These are phyloP conservation scores for Clunio marinus DNA, from an alignment of 2,888 invertebrate species.

Conservation along the genomic window DNA sequence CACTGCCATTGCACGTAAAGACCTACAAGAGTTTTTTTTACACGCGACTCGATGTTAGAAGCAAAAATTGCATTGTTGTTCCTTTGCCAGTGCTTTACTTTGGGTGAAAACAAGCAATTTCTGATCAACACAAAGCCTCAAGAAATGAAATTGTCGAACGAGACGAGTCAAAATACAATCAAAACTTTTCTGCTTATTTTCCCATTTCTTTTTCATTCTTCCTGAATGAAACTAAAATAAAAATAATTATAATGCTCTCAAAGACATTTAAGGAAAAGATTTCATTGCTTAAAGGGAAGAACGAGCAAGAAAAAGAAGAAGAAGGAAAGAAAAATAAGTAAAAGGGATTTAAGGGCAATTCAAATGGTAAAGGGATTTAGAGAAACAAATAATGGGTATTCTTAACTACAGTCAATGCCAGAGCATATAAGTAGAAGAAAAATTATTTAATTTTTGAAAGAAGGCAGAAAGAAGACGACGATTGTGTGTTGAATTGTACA, in stretches of 20 bases:
- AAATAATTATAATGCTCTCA: conserved; percentile 7
- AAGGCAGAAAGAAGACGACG: neutral
- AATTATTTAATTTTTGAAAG: conserved; percentile 1
- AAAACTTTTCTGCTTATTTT: neutral
- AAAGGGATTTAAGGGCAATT: conserved; percentile 10
- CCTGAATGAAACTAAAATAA: neutral
- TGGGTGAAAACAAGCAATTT: conserved; percentile 4
- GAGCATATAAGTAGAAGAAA: neutral
- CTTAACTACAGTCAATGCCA: conserved; percentile 5
- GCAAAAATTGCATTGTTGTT: conserved; percentile 2
- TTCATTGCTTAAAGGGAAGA: neutral
- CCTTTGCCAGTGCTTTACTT: neutral
- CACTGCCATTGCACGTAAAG: neutral
- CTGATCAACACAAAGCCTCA: neutral
- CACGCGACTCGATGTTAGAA: conserved; percentile 22
- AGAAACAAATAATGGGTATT: conserved; percentile 2
- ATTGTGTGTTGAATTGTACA: neutral
- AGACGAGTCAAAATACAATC: conserved; percentile 13
- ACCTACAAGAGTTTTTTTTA: no score
- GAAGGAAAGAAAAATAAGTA: no score
- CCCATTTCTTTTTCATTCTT: no score
- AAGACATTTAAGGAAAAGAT: neutral
- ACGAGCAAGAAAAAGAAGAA: neutral
- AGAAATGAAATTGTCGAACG: conserved; percentile 4
- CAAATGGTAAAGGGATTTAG: conserved; percentile 2